These are phyloP conservation scores for Nothoprocta perdicaria DNA, from an alignment of 2,113 vertebrate genomes.

Conservation along the genomic window DNA sequence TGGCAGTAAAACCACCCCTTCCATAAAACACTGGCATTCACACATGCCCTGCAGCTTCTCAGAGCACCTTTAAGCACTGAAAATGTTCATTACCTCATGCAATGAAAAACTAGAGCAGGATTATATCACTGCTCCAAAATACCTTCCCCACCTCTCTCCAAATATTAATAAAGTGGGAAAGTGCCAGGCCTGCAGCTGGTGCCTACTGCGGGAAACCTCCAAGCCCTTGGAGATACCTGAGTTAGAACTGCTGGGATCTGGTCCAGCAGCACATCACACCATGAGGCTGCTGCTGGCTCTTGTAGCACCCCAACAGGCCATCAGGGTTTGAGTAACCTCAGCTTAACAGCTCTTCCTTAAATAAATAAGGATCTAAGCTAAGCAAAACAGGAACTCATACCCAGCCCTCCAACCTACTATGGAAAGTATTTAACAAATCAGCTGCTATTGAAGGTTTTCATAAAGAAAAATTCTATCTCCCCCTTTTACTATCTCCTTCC, in stretches of 20 bases:
- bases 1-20: constrained; percentile 72
- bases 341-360: too few species aligned
- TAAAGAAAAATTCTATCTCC: neutral
- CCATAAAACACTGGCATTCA: constrained; percentile 64
- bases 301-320: neutral
- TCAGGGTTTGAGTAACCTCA: neutral
- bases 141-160: neutral
- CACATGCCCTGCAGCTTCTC: constrained; percentile 54
- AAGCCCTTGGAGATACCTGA: fast-evolving
- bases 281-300: neutral
- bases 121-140: neutral
- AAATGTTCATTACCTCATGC: constrained; percentile 52
- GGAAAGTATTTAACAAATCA: neutral
- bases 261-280: fast-evolving
- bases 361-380: fast-evolving
- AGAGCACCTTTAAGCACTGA: constrained; percentile 53
- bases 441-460: neutral
- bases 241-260: neutral
- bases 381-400: neutral
- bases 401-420: neutral
- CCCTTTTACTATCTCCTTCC: fast-evolving
- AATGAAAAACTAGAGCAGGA: neutral
- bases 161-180: neutral
- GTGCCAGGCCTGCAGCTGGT: neutral
- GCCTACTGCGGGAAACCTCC: neutral